phyloP scores from a whole-genome alignment of 2,888 invertebrate genomes.

The Platynereis dumerilii region DNA sequence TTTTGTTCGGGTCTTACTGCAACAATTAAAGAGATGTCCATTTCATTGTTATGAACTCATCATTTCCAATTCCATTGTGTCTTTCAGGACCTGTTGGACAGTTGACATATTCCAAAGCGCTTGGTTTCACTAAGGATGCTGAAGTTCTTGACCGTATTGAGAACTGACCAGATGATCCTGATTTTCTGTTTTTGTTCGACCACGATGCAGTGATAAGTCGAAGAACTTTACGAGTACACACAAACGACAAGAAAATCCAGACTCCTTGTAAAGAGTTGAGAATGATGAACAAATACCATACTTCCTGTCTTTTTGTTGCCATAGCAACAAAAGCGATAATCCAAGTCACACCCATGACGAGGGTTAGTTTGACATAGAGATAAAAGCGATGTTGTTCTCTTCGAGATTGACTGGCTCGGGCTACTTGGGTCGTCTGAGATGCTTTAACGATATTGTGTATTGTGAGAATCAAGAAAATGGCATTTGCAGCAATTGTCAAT shows the following conservation, averaged over 20 bases:
- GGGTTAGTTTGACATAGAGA: slow-evolving; percentile 17
- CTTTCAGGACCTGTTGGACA: no score
- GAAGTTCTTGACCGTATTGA: no score
- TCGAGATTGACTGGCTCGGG: slow-evolving; percentile 7
- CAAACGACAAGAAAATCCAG: slow-evolving; percentile 21
- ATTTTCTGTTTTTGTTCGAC: no score
- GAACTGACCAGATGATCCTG: no score
- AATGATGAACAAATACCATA: slow-evolving; percentile 25
- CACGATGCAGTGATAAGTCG: slow-evolving; percentile 6
- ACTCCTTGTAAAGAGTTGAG: slow-evolving; percentile 25
- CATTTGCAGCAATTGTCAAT: slow-evolving; percentile 9
- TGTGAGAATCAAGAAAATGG: slow-evolving; percentile 18
- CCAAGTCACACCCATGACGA: slow-evolving; percentile 25
- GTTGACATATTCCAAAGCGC: no score
- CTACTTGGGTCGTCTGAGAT: slow-evolving; percentile 6
- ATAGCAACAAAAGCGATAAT: slow-evolving; percentile 20
- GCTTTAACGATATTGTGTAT: slow-evolving; percentile 10
- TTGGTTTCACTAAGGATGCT: no score
- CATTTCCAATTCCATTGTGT: no score
- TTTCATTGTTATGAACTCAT: no score
- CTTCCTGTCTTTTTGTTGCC: slow-evolving; percentile 3
- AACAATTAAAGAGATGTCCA: no score
- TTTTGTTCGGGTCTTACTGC: no score
- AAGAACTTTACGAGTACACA: slow-evolving; percentile 10
- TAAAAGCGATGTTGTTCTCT: slow-evolving; percentile 8